Evolutionary conservation across 1,140 invertebrate species (phyloP).

Genomic region (Zaprionus gabonicus): DNA sequence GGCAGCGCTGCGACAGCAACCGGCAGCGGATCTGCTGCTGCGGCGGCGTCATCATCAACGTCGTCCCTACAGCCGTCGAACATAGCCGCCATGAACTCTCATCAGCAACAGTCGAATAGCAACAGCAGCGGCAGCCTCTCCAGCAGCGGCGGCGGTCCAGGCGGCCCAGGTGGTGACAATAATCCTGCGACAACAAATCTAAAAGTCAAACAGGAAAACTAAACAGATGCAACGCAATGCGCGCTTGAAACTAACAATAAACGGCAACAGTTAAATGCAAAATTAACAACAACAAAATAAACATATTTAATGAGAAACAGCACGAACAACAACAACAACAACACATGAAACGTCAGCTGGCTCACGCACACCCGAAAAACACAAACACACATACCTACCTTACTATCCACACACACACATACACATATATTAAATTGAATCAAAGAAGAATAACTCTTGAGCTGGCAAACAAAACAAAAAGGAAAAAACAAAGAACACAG

Average conservation of each 20-base stretch:
- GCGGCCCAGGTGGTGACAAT: slow-evolving; percentile 70
- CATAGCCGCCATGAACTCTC: slow-evolving; percentile 67
- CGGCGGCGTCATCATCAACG: slow-evolving; percentile 53
- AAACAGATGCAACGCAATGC: slow-evolving; percentile 59
- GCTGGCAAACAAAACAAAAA: slow-evolving; percentile 25
- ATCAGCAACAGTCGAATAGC: slow-evolving; percentile 84
- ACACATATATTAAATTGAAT: slow-evolving; percentile 32
- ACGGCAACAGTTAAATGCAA: slow-evolving; percentile 37
- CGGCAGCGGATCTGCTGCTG: slow-evolving; percentile 45
- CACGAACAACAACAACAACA: slow-evolving; percentile 34
- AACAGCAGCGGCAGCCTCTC: slow-evolving; percentile 69
- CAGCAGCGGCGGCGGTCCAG: slow-evolving; percentile 56
- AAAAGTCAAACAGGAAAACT: slow-evolving; percentile 72
- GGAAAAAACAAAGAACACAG: slow-evolving; percentile 13
- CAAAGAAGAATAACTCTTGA: slow-evolving; percentile 37
- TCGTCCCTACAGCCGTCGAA: slow-evolving; percentile 57
- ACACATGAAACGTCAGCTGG: slow-evolving; percentile 37
- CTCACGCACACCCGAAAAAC: slow-evolving; percentile 33
- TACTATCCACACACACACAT: slow-evolving; percentile 8
- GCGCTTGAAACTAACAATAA: slow-evolving; percentile 58
- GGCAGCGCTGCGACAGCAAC: slow-evolving; percentile 71
- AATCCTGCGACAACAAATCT: slow-evolving; percentile 81
- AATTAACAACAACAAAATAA: slow-evolving; percentile 54
- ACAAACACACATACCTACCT: neutral
- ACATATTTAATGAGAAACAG: slow-evolving; percentile 41